Base-by-base conservation (phyloP, 2,797 vertebrate species). In the Acestrorhynchus altus region DNA sequence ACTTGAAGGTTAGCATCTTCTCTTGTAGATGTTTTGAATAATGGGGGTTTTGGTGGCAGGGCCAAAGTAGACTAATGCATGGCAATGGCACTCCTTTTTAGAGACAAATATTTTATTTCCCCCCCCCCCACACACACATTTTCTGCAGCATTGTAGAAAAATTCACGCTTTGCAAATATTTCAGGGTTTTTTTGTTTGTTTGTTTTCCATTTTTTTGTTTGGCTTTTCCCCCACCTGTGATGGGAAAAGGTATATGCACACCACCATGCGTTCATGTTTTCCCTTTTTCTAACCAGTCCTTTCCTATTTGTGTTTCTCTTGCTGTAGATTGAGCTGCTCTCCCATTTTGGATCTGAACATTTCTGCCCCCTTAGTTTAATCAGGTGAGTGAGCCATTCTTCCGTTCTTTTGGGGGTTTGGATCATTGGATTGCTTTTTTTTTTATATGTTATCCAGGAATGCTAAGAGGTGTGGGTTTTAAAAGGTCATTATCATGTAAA, bases 1-100 rank as follows among this genome's bases (percentile, higher is more conserved):
- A 99, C 95, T 96, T 99, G 94, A 99, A 99, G 98, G 98, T 99
- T 97, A 97, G 98, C 94, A 94, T 90, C 91, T 92, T 91, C 89
- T 95, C 90, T 94, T 89, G 88, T 81, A 77, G 83, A 67, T 57
- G 76, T 84, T 81, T 86, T 85, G 86, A 86, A 76, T 93, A 84
- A 90, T 76, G 52, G 52, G 84, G 89, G 76, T 83, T 87, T 89
- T 90, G 83, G 69, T 16, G 39, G 79, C 83, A 87, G 75, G 57
- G 73, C 61, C 51, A 81, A 83, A 52, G 20, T 67, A 12, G 49
- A 69, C 78, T 92, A 93, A 88, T 94, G 92, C 94, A 95, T 94
- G 94, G 82, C 85, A 77, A 84, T 87, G 69, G 82, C 28, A 83
- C 57, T 71, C 76, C 20, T 26, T 64, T 8, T 86, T 76, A 28